phyloP scores from a whole-genome alignment of 1,140 invertebrate species.

The Eubasilissa regina region DNA sequence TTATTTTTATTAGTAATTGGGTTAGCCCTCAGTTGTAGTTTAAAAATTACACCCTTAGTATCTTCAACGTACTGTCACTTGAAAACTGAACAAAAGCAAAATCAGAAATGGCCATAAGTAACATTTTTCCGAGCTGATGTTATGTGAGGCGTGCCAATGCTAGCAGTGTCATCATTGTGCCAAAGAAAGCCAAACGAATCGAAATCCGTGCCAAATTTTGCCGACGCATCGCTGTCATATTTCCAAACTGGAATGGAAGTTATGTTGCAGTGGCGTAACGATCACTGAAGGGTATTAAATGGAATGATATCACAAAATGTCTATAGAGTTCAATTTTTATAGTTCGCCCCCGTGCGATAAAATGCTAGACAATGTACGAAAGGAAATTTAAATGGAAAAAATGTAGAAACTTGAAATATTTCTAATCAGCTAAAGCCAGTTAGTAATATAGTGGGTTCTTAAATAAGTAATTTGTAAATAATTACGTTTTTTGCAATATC shows the following conservation, averaged over 20 bases:
- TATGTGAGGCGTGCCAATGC: conserved; percentile 19
- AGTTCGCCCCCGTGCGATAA: not conserved
- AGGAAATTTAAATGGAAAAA: too few species aligned
- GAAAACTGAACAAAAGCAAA: not conserved
- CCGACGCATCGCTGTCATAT: conserved; percentile 55
- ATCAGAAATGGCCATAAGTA: conserved; percentile 4
- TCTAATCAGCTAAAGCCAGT: too few species aligned
- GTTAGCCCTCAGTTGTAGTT: too few species aligned
- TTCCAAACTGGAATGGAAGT: conserved; percentile 40
- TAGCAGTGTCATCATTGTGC: conserved; percentile 31
- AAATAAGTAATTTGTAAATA: too few species aligned
- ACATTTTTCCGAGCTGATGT: not conserved
- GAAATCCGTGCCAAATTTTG: conserved; percentile 54
- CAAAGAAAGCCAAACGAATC: conserved; percentile 52
- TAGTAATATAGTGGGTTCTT: too few species aligned
- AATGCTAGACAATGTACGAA: too few species aligned
- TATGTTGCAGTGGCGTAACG: conserved; percentile 32
- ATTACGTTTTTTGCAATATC: too few species aligned
- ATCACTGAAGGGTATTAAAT: conserved; percentile 14
- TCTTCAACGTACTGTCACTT: too few species aligned
- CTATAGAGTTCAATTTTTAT: not conserved
- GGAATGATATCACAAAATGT: conserved; percentile 2
- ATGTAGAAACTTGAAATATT: too few species aligned
- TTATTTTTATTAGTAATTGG: too few species aligned
- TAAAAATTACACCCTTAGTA: too few species aligned